A percentile compares a stretch with the other conserved stretches of the same genome.
These are phyloP conservation scores for Phyllostomus hastatus DNA, from an alignment of 2,113 vertebrate genomes.

Conservation along the genomic window DNA sequence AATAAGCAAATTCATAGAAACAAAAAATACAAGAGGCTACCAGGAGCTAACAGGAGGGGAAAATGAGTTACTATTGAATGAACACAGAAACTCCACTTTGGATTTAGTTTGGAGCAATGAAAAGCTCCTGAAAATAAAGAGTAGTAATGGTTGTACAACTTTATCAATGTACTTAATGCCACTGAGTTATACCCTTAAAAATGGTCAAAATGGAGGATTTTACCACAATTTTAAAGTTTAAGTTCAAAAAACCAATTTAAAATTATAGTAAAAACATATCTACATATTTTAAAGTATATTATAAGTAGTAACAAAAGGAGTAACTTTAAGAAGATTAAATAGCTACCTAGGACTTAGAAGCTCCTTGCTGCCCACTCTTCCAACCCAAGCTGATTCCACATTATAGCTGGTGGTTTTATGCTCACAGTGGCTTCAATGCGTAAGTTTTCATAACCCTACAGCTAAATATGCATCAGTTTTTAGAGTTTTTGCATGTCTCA, in stretches of 20 bases:
- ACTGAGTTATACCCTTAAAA: not conserved
- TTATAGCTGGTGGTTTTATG: not conserved
- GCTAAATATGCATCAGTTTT: not conserved
- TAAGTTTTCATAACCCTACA: not conserved
- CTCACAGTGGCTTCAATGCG: not conserved
- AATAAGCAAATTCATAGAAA: not conserved
- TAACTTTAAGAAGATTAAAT: not conserved
- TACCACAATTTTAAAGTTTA: not conserved
- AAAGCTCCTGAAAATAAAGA: not conserved
- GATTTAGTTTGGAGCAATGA: not conserved
- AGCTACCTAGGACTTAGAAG: not conserved
- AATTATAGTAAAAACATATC: not conserved
- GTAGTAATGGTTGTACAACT: not conserved
- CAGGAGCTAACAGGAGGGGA: not conserved
- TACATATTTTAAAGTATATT: not conserved
- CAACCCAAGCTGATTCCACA: not conserved
- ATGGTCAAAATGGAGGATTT: not conserved
- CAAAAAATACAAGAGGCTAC: not conserved
- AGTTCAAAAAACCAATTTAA: not conserved
- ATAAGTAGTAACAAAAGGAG: not conserved
- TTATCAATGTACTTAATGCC: not conserved
- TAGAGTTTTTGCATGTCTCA: not conserved
- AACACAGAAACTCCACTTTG: not conserved
- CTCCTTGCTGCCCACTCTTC: not conserved
- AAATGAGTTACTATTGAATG: not conserved